Evolutionary conservation across 2,113 vertebrate genomes (phyloP), one percentile per base, ranked within the genome.

Genomic region (Kryptolebias marmoratus): DNA sequence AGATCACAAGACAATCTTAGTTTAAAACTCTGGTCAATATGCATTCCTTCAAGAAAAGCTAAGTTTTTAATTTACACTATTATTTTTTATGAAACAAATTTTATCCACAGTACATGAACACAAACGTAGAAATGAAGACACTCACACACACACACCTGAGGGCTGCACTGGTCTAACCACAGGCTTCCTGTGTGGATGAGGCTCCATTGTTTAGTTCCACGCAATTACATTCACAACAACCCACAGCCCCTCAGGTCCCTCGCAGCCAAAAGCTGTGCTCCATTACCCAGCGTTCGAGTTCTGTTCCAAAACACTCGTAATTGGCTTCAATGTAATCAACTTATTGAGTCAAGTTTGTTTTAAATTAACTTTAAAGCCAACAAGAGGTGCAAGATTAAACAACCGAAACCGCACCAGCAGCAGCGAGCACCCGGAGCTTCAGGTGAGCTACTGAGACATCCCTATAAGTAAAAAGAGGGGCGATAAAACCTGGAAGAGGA

Each of bases 201-300:
- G 73, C 75, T 52, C 61, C 62, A 68, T 82, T 88, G 80, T 87
- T 93, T 90, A 91, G 89, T 92, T 90, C 90, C 89, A 86, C 79
- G 71, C 87, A 85, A 91, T 92, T 92, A 91, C 83, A 73, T 86
- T 80, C 80, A 87, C 73, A 87, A 90, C 83, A 90, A 90, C 88
- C 82, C 77, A 73, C 67, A 79, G 78, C 61, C 81, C 81, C 81
- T 79, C 61, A 73, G 80, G 87, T 73, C 75, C 62, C 71, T 61
- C 13, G 10, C 74, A 83, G 78, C 81, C 83, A 85, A 83, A 82
- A 82, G 76, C 79, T 84, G 64, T 56, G 70, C 82, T 84, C 75
- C 68, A 81, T 79, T 81, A 84, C 75, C 73, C 68, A 83, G 69
- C 59, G 73, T 52, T 62, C 66, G 58, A 66, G 75, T 59, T 60